These are phyloP conservation scores for Dryas iulia DNA, from an alignment of 1,140 invertebrate genomes.

Conservation along the genomic window DNA sequence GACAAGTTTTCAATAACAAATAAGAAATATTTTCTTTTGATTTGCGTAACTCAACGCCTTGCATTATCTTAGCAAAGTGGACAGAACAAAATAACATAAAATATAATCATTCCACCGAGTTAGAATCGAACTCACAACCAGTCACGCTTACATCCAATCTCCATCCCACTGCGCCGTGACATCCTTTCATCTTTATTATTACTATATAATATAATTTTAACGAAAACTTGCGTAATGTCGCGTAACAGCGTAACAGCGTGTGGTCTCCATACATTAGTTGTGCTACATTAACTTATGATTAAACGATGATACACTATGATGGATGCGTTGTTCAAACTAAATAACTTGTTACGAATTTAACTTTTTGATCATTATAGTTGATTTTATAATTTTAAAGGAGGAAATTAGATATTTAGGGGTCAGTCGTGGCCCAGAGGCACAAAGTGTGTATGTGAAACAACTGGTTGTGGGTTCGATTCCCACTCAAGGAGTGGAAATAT, in stretches of 20 bases:
- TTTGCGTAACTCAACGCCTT: no score
- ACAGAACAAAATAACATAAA: no score
- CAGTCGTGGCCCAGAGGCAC: no score
- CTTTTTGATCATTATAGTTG: background rate
- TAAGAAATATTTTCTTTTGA: no score
- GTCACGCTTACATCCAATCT: no score
- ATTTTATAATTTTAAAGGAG: background rate
- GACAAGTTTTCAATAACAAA: no score
- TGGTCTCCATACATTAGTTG: conserved; percentile 32
- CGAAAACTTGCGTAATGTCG: conserved; percentile 4
- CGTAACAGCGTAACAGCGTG: conserved; percentile 9
- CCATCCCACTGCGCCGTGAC: no score
- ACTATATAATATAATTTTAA: background rate
- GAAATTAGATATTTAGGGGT: background rate
- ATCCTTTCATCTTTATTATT: background rate
- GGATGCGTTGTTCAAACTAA: conserved; percentile 21
- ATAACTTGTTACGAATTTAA: background rate
- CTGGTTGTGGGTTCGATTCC: no score
- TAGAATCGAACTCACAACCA: no score
- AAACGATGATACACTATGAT: conserved; percentile 38
- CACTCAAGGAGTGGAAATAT: no score
- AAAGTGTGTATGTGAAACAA: background rate
- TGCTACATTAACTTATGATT: conserved; percentile 43
- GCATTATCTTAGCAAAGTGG: no score
- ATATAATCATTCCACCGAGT: no score